Conservation (phyloP, 2,113 vertebrate genomes). For the Nerophis ophidion region DNA sequence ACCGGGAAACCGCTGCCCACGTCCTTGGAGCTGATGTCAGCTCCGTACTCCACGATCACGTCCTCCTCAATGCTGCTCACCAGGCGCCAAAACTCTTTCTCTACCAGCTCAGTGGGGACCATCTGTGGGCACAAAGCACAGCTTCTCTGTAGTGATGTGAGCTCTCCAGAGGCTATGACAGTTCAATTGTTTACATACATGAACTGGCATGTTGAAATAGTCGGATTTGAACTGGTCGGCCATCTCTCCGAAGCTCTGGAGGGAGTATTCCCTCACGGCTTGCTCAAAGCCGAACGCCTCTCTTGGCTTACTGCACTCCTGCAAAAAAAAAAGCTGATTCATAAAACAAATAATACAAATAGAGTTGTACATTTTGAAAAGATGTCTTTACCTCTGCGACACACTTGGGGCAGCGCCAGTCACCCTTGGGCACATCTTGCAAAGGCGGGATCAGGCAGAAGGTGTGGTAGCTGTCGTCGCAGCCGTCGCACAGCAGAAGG, state of each 20-base stretch:
- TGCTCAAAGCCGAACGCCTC: slow-evolving; percentile 98
- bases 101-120: slow-evolving; percentile 96
- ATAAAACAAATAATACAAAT: background rate
- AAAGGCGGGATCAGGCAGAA: slow-evolving; percentile 95
- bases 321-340: background rate
- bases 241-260: slow-evolving; percentile 98
- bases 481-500: slow-evolving; percentile 91
- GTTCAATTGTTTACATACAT: slow-evolving; percentile 74
- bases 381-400: slow-evolving; percentile 85
- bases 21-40: slow-evolving; percentile 96
- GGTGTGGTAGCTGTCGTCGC: slow-evolving; percentile 97
- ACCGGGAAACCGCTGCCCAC: slow-evolving; percentile 95
- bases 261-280: slow-evolving; percentile 89
- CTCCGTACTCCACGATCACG: slow-evolving; percentile 96
- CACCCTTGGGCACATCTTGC: slow-evolving; percentile 93
- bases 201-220: slow-evolving; percentile 99
- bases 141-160: background rate
- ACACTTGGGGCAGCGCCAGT: slow-evolving; percentile 97
- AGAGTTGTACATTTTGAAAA: background rate
- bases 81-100: slow-evolving; percentile 97
- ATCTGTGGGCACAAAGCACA: slow-evolving; percentile 70
- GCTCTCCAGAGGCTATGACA: background rate
- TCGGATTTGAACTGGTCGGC: slow-evolving; percentile 99
- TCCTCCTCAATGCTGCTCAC: slow-evolving; percentile 98
- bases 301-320: slow-evolving; percentile 97